Evolutionary conservation across 2,113 vertebrate genomes (phyloP).

Genomic region (Sylvietta virens): DNA sequence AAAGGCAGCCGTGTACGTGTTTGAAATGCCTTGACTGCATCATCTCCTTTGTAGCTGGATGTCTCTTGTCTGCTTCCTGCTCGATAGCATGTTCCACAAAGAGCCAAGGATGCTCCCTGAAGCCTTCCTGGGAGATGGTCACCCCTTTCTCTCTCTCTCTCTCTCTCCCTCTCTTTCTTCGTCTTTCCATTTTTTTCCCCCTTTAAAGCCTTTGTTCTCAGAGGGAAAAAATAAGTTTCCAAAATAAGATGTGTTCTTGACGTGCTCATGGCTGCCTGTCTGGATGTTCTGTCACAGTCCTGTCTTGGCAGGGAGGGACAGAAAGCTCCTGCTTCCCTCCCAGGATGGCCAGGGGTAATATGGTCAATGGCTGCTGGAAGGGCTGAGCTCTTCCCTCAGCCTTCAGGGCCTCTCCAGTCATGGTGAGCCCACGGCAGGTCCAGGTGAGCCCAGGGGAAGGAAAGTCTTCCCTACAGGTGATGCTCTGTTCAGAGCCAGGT

Average conservation of each 20-base stretch:
- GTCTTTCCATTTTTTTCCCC: background rate
- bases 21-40: slow-evolving; percentile 61
- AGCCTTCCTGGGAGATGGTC: slow-evolving; percentile 32
- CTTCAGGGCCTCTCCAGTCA: background rate
- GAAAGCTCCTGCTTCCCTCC: background rate
- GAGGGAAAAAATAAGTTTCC: background rate
- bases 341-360: background rate
- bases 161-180: background rate
- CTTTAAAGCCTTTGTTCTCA: slow-evolving; percentile 6
- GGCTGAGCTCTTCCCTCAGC: background rate
- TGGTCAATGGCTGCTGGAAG: background rate
- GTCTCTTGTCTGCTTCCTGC: slow-evolving; percentile 65
- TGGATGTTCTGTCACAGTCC: slow-evolving; percentile 70
- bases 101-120: slow-evolving; percentile 40
- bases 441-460: background rate
- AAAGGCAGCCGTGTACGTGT: background rate
- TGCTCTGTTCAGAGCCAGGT: background rate
- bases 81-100: slow-evolving; percentile 32
- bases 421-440: background rate
- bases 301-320: slow-evolving; percentile 40
- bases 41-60: slow-evolving; percentile 42
- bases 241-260: background rate
- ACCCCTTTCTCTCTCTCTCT: background rate
- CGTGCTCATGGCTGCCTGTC: background rate
- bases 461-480: background rate